phyloP scores from a whole-genome alignment of 2,797 vertebrate species.

The Craterocephalus amniculus region DNA sequence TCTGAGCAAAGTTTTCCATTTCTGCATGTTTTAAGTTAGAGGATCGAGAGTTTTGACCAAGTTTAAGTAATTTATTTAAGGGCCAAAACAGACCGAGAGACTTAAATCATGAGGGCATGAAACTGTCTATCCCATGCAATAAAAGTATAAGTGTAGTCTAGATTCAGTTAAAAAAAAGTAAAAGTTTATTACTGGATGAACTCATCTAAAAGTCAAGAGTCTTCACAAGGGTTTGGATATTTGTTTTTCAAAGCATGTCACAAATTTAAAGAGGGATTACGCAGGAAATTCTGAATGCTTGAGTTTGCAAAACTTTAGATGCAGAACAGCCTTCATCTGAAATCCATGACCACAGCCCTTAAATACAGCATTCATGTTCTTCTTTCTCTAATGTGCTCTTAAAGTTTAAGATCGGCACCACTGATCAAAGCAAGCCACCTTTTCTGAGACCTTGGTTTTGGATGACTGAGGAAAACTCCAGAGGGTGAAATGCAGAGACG shows the following conservation, averaged over 20 bases:
- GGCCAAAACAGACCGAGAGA: neutral
- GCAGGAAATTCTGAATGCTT: neutral
- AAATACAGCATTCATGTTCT: constrained; percentile 16
- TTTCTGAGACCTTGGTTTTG: constrained; percentile 38
- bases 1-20: too few species aligned
- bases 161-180: constrained; percentile 9
- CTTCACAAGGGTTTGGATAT: neutral
- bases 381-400: constrained; percentile 10
- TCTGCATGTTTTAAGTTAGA: constrained; percentile 5
- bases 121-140: neutral
- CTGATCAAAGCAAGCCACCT: constrained; percentile 65
- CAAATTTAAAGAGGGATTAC: neutral
- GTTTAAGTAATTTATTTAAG: neutral
- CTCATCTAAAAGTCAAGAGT: neutral
- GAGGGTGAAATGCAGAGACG: constrained; percentile 44
- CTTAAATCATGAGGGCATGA: neutral
- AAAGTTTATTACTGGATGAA: constrained; percentile 21
- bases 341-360: constrained; percentile 9
- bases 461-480: constrained; percentile 49
- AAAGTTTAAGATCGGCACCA: neutral
- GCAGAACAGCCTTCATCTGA: constrained; percentile 5
- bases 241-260: neutral
- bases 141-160: neutral
- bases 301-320: neutral
- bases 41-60: neutral